Conservation (phyloP, 2,888 invertebrate genomes). For the Pantelozetes paolii region DNA sequence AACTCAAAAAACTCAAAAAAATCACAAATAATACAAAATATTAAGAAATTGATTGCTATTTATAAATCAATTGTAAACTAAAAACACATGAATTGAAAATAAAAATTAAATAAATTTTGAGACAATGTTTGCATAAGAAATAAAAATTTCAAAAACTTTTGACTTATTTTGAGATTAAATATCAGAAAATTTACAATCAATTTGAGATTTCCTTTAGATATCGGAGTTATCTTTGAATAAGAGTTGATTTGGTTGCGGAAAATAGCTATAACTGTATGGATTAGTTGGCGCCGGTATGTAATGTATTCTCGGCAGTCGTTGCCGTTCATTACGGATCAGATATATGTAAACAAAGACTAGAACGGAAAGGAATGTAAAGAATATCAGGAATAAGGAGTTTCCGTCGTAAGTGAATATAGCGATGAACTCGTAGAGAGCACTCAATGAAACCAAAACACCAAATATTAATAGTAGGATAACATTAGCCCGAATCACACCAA, state of each 20-base stretch:
- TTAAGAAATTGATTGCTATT: too few species aligned
- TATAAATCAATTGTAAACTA: too few species aligned
- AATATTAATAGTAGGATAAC: not conserved
- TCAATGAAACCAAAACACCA: slow-evolving; percentile 1
- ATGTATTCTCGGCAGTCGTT: slow-evolving; percentile 9
- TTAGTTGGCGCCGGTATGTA: slow-evolving; percentile 25
- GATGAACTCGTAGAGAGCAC: slow-evolving; percentile 10
- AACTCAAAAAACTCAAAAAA: too few species aligned
- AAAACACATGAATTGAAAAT: too few species aligned
- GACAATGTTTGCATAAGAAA: too few species aligned
- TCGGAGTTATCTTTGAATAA: slow-evolving; percentile 8
- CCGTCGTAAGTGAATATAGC: slow-evolving; percentile 17
- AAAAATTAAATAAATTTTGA: too few species aligned
- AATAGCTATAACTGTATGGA: slow-evolving; percentile 23
- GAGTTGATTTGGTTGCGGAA: slow-evolving; percentile 1
- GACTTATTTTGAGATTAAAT: too few species aligned
- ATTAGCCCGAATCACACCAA: not conserved
- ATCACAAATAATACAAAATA: too few species aligned
- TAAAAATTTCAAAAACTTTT: too few species aligned
- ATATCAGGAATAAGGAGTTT: slow-evolving; percentile 9
- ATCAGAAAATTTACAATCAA: not conserved
- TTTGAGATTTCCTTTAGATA: not conserved
- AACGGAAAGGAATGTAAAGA: slow-evolving; percentile 15
- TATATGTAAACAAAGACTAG: slow-evolving; percentile 32
- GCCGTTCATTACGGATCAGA: not conserved